Evolutionary conservation across 2,888 invertebrate species (phyloP).

Genomic region (Protodeltote pygarga): DNA sequence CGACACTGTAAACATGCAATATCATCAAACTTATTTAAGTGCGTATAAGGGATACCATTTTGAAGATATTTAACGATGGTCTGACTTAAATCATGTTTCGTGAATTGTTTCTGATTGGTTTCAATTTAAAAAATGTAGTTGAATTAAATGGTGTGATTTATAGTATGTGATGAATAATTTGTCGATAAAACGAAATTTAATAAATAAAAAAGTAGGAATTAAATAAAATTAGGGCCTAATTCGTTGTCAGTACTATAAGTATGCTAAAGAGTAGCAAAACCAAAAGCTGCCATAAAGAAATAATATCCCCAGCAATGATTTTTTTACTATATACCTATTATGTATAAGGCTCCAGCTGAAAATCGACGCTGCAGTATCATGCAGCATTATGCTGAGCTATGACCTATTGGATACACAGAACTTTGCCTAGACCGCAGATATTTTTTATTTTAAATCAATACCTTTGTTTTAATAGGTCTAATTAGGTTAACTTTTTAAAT

Average conservation of each 20-base stretch:
- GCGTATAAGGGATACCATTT: conserved; percentile 52
- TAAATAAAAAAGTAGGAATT: neutral
- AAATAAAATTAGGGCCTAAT: conserved; percentile 11
- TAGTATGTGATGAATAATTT: conserved; percentile 17
- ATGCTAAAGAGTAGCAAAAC: neutral
- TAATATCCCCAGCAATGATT: too few relatives aligned
- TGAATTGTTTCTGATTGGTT: conserved; percentile 46
- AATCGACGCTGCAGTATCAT: too few relatives aligned
- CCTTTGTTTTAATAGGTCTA: too few relatives aligned
- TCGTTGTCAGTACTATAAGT: neutral
- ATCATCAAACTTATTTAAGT: conserved; percentile 71
- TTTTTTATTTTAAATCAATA: too few relatives aligned
- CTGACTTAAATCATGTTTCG: conserved; percentile 39
- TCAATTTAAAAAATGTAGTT: conserved; percentile 35
- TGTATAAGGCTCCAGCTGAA: too few relatives aligned
- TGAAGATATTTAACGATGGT: conserved; percentile 45
- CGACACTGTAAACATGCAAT: conserved; percentile 78
- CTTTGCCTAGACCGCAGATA: too few relatives aligned
- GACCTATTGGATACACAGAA: too few relatives aligned
- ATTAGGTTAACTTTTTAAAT: too few relatives aligned
- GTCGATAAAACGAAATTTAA: conserved; percentile 24
- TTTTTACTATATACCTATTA: too few relatives aligned
- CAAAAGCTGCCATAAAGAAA: too few relatives aligned
- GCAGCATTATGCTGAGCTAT: too few relatives aligned
- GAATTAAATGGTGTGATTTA: conserved; percentile 46